Evolutionary conservation across 1,140 invertebrate species (phyloP).

Genomic region (Papilio glaucus): DNA sequence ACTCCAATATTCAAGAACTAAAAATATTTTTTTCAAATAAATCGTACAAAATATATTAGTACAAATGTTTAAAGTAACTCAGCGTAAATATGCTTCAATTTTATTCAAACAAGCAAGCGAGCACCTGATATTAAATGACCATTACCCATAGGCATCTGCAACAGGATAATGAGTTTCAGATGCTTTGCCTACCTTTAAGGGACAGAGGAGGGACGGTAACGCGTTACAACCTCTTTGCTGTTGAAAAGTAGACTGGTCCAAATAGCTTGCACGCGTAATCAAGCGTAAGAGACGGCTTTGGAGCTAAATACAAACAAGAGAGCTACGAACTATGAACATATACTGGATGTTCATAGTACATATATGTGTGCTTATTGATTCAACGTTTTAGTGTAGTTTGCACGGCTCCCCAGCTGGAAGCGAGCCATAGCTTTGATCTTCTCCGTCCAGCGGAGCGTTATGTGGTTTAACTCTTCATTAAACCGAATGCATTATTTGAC

Average conservation of each 20-base stretch:
- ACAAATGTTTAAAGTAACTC: neutral
- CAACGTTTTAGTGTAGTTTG: constrained; percentile 10
- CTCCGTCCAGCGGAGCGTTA: neutral
- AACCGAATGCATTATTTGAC: constrained; percentile 19
- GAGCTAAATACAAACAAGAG: neutral
- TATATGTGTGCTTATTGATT: constrained; percentile 6
- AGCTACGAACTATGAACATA: neutral
- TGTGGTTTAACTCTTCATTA: constrained; percentile 15
- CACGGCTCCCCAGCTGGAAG: neutral
- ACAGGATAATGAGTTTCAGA: too few relatives aligned
- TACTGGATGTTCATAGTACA: neutral
- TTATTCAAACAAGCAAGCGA: too few relatives aligned
- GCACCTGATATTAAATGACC: too few relatives aligned
- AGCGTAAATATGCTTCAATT: neutral
- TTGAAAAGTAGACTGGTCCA: neutral
- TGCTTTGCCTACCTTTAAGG: too few relatives aligned
- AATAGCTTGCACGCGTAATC: neutral
- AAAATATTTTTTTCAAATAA: neutral
- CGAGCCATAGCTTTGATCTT: constrained; percentile 5
- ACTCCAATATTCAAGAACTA: too few relatives aligned
- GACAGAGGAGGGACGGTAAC: too few relatives aligned
- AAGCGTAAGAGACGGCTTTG: neutral
- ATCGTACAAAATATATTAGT: neutral
- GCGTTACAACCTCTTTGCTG: too few relatives aligned
- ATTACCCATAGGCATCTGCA: too few relatives aligned